Percentiles rank a stretch among this genome's conserved stretches.
phyloP scores from a whole-genome alignment of 2,797 vertebrate species.

The Rhabdophis nuchalis region DNA sequence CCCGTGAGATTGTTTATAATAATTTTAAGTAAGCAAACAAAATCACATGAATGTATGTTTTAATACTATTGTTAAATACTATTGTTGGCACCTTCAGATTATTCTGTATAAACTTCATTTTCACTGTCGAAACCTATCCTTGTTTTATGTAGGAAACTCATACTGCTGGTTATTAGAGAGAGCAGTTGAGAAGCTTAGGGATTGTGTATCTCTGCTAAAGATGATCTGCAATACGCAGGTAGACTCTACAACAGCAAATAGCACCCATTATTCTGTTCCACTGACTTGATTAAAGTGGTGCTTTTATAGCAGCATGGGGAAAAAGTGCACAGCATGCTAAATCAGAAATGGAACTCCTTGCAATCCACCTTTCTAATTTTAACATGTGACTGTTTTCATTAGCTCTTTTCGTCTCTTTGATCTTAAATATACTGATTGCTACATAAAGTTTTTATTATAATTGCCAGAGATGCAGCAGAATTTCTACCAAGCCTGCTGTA shows the following conservation, averaged over 20 bases:
- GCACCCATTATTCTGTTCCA: not conserved
- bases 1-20: slow-evolving; percentile 31
- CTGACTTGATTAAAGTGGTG: not conserved
- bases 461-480: not conserved
- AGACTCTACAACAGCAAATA: not conserved
- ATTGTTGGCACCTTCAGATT: not conserved
- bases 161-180: not conserved
- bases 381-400: not conserved
- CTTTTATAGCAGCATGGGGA: not conserved
- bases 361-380: not conserved
- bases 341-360: not conserved
- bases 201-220: not conserved
- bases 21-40: not conserved
- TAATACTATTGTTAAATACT: not conserved
- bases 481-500: not conserved
- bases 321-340: not conserved
- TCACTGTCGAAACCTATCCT: not conserved
- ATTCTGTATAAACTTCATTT: not conserved
- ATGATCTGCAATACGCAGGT: not conserved
- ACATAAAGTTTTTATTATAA: not conserved
- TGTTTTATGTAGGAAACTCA: not conserved
- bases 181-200: not conserved
- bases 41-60: slow-evolving; percentile 1
- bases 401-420: not conserved
- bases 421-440: not conserved